phyloP scores from a whole-genome alignment of 2,888 invertebrate species.

The Ferrisia virgata region DNA sequence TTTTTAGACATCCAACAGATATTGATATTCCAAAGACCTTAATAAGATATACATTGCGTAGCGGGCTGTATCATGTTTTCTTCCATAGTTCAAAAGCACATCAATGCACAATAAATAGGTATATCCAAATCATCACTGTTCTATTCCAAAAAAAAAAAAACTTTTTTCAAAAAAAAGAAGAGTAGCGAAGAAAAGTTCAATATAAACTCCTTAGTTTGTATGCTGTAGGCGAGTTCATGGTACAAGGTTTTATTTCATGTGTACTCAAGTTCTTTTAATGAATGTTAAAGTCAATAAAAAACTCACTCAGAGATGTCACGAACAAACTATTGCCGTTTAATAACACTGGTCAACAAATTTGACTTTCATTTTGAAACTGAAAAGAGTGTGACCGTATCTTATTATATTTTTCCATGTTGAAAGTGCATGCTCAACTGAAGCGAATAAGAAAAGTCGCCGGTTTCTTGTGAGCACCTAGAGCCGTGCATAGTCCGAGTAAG shows the following conservation, averaged over 20 bases:
- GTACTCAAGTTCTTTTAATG: not conserved
- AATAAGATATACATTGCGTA: no score
- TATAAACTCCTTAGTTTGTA: not conserved
- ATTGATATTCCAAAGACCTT: no score
- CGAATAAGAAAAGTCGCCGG: not conserved
- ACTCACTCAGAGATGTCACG: not conserved
- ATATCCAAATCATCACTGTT: no score
- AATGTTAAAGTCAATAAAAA: not conserved
- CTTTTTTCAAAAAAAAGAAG: not conserved
- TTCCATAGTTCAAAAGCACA: not conserved
- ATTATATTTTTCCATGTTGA: not conserved
- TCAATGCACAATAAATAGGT: not conserved
- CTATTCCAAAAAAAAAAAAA: not conserved
- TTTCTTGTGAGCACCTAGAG: not conserved
- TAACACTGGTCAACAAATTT: slow-evolving; percentile 2
- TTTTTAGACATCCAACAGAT: no score
- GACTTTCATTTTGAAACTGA: not conserved
- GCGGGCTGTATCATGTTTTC: not conserved
- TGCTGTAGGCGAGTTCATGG: not conserved
- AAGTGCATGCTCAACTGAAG: not conserved
- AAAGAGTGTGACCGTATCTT: slow-evolving; percentile 2
- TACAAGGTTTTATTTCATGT: not conserved
- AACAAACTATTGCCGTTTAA: slow-evolving; percentile 2
- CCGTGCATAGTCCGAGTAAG: not conserved
- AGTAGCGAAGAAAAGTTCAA: not conserved